These are phyloP conservation scores for Drosophila ercepeae DNA, from an alignment of 1,140 invertebrate species.

Conservation along the genomic window DNA sequence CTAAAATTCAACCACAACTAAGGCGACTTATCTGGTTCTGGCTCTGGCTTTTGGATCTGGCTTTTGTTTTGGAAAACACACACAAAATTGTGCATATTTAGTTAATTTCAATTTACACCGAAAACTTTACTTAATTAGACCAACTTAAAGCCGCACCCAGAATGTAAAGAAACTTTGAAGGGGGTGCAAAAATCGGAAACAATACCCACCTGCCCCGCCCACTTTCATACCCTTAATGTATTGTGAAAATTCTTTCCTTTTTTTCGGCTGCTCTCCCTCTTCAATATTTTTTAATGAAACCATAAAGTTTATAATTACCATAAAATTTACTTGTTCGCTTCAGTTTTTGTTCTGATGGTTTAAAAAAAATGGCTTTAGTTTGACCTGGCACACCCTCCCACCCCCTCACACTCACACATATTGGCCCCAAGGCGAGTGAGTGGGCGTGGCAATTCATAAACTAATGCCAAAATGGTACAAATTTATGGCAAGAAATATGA, in stretches of 20 bases:
- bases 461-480: slow-evolving; percentile 63
- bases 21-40: not conserved
- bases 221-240: not conserved
- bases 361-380: slow-evolving; percentile 40
- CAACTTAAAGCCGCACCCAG: slow-evolving; percentile 56
- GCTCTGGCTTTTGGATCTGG: not conserved
- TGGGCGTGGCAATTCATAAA: slow-evolving; percentile 54
- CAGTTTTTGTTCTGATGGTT: slow-evolving; percentile 45
- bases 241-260: slow-evolving; percentile 28
- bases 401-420: not conserved
- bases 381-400: slow-evolving; percentile 27
- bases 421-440: slow-evolving; percentile 1
- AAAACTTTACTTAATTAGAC: slow-evolving; percentile 75
- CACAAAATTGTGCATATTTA: slow-evolving; percentile 66
- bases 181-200: slow-evolving; percentile 14
- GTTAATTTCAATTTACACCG: slow-evolving; percentile 63
- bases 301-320: slow-evolving; percentile 79
- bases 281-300: slow-evolving; percentile 66
- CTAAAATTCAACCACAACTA: slow-evolving; percentile 51
- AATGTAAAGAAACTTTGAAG: slow-evolving; percentile 30
- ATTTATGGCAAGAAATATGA: slow-evolving; percentile 79
- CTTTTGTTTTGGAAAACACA: slow-evolving; percentile 11
- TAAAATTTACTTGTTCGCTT: slow-evolving; percentile 65
- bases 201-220: slow-evolving; percentile 9
- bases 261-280: slow-evolving; percentile 13